Evolutionary conservation across 2,888 invertebrate species (phyloP), one percentile per base, ranked within the genome.

Genomic region (Scotopteryx bipunctaria): DNA sequence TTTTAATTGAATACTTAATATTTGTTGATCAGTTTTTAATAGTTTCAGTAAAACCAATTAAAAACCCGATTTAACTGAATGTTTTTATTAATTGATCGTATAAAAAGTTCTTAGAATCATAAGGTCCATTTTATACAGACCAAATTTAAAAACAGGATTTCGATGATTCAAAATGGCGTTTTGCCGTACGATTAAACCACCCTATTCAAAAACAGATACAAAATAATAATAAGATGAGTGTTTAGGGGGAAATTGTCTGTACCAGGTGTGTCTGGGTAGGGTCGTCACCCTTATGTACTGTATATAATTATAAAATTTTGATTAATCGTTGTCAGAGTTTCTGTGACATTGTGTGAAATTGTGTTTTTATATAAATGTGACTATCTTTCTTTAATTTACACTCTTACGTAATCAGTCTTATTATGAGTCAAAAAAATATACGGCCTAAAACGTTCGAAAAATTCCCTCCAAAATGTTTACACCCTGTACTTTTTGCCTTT

Each of bases 131-230:
- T 48, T 35, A 25, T 31, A 52, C 31, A 46, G n/a, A 9, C 14
- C 8, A 15, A 19, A 33, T 38, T 36, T 43, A 11, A 36, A 79
- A 84, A 85, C 81, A 63, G 78, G 83, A 79, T 83, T 77, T 71
- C 3, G 70, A 68, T 70, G 76, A 80, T 84, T 73, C 85, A 89
- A 90, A 83, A 88, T 87, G 85, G 86, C 89, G 87, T 81, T 84
- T 54, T 83, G 79, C 73, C 73, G 71, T 74, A 85, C 87, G 86
- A 88, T 88, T 88, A 87, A 83, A 81, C 77, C 79, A 84, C 86
- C 88, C 89, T 85, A 86, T 87, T 88, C 87, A 88, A 78, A 86
- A 88, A 88, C 87, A 90, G 89, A 90, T 87, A 90, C 88, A 86
- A 86, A 84, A 83, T 88, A 88, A 89, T 89, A 88, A 89, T 88